Percentiles rank a stretch among this genome's conserved stretches.
Evolutionary conservation across 2,113 vertebrate species (phyloP).

Genomic region (Calyptommatus sinebrachiatus): DNA sequence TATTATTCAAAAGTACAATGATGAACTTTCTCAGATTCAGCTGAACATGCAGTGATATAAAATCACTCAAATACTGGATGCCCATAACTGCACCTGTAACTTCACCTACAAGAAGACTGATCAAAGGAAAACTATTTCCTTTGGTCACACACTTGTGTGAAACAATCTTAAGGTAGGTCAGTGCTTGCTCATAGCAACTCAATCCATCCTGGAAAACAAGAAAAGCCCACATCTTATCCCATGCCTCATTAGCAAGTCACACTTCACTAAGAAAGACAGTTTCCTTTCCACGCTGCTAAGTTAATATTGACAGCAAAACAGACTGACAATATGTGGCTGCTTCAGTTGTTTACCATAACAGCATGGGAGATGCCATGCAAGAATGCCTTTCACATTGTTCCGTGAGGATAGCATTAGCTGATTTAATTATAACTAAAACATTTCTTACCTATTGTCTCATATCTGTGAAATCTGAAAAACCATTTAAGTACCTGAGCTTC

Average conservation of each 20-base stretch:
- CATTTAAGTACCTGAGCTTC: too few relatives aligned
- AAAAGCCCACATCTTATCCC: constrained; percentile 4
- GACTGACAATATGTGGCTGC: neutral
- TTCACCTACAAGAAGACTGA: neutral
- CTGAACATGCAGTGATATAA: neutral
- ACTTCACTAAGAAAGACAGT: neutral
- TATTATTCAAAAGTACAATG: too few relatives aligned
- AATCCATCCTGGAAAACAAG: constrained; percentile 1
- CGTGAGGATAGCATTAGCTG: too few relatives aligned
- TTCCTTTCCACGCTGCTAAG: constrained; percentile 4
- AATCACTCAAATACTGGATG: neutral
- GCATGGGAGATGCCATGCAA: neutral
- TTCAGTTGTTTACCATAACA: neutral
- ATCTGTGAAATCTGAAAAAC: neutral
- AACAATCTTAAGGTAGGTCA: constrained; percentile 1
- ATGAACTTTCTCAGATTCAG: too few relatives aligned
- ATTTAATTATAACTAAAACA: neutral
- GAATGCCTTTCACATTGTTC: neutral
- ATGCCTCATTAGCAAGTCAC: constrained; percentile 18
- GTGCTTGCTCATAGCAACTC: neutral
- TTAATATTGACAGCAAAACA: neutral
- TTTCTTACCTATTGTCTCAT: neutral
- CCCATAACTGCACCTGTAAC: too few relatives aligned
- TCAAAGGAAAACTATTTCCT: neutral
- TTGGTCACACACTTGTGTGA: too few relatives aligned